Base-by-base conservation (phyloP, 1,140 invertebrate species). In the Solen grandis region DNA sequence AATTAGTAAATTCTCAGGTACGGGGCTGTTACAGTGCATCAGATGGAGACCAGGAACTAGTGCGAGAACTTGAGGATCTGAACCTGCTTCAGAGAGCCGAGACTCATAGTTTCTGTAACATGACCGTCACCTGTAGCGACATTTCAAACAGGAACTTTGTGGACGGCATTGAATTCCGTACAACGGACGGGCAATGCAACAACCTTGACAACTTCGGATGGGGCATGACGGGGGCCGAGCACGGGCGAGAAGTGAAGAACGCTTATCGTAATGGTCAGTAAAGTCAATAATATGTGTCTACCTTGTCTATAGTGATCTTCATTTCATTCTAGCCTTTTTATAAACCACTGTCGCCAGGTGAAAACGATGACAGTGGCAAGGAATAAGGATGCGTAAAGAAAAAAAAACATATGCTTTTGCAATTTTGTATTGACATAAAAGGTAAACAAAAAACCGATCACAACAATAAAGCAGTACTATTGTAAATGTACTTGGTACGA, bases 231-330 rank as follows among this genome's bases (percentile, higher is more conserved):
- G 55, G 69, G 13, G 55, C 60, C 29, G 54, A 73, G 36, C 69
- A 73, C 29, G 0, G 29, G 5, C 13, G 69, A 38, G 1, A 59
- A n/a, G 16, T 73, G 14, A 31, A 31, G 16, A 25, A 73, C n/a
- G 69, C 69, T 2, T 73, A 73, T 27, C 31, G 41, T 8, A 60
- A 73, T 16, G 50, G 69, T 73, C 57, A n/a, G 54, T 73, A 59
- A 5, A 10, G 1, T n/a, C 31, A 22, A 66, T n/a, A 54, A 22
- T 16, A 2, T 60, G 59, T n/a, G 19, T 2, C 31, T 27, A 29
- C 31, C 22, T 29, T 16, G 31, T 29, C 22, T 2, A 60, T 60
- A 16, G 31, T 3, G 16, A 27, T 19, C 27, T 29, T 22, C 31
- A 27, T 22, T 60, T 60, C 4, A 19, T 27, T 60, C 4, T 31